phyloP scores from a whole-genome alignment of 92 coral and sea anemone genomes.

The Scolanthus callimorphus region DNA sequence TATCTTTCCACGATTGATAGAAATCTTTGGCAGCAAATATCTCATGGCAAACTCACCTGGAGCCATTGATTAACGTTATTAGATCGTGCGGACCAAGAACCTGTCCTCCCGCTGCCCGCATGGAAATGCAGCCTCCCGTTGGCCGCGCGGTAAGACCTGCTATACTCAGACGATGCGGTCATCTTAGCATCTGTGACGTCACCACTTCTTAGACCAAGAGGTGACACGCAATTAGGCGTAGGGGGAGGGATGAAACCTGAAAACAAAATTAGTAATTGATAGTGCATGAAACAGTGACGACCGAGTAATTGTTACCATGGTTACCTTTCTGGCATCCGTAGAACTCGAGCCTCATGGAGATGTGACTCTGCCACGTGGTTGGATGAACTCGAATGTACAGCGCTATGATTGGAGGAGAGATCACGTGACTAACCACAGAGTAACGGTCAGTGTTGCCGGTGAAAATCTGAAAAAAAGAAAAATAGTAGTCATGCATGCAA shows the following conservation, averaged over 20 bases:
- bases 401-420: slow-evolving; percentile 2
- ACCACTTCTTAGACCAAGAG: not conserved
- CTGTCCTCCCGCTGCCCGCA: not conserved
- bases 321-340: too few species aligned
- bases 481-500: too few species aligned
- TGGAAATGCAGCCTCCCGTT: not conserved
- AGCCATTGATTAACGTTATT: not conserved
- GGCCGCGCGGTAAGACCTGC: not conserved
- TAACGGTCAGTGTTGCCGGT: slow-evolving; percentile 13
- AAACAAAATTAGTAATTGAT: too few species aligned
- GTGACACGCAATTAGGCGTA: not conserved
- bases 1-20: too few species aligned
- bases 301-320: too few species aligned
- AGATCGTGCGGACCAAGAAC: not conserved
- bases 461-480: too few species aligned
- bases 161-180: not conserved
- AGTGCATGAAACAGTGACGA: too few species aligned
- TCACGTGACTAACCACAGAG: slow-evolving; percentile 7
- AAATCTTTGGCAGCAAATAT: too few species aligned
- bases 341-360: too few species aligned
- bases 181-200: not conserved
- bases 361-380: too few species aligned
- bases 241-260: not conserved
- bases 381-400: too few species aligned
- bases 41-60: too few species aligned